phyloP scores from a whole-genome alignment of 37 sponge, comb jelly and placozoan genomes.

The Cliona cf. orientalis region DNA sequence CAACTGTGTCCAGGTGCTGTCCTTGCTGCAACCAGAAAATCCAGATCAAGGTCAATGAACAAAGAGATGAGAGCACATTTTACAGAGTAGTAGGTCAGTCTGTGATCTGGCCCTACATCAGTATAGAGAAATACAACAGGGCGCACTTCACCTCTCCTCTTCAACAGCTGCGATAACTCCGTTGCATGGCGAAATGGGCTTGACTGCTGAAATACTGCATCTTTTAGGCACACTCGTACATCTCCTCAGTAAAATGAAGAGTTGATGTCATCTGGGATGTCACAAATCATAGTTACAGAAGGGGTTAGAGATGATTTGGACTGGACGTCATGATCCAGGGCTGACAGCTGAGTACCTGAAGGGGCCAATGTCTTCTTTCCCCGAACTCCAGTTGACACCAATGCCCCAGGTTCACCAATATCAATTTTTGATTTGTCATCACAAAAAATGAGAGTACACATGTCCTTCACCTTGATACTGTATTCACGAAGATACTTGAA shows the following conservation, averaged over 20 bases:
- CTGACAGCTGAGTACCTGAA: too few species aligned
- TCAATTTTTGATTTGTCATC: background rate
- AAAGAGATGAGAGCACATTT: conserved; percentile 27
- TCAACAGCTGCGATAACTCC: conserved; percentile 16
- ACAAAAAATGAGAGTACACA: background rate
- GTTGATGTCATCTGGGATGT: background rate
- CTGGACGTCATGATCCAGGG: too few species aligned
- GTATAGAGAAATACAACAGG: conserved; percentile 45
- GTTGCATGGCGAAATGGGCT: conserved; percentile 47
- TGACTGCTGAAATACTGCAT: conserved; percentile 42
- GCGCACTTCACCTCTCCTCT: background rate
- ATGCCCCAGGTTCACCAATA: background rate
- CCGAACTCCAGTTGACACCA: background rate
- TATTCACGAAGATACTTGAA: background rate
- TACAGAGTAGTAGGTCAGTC: conserved; percentile 40
- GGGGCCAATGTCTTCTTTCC: background rate
- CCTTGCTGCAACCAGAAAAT: conserved; percentile 35
- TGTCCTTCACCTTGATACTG: background rate
- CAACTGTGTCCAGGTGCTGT: conserved; percentile 36
- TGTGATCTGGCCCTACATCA: conserved; percentile 61
- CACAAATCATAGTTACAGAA: too few species aligned
- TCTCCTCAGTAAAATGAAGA: conserved; percentile 35
- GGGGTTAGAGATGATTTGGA: too few species aligned
- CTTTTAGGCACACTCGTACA: conserved; percentile 37
- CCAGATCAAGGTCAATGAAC: conserved; percentile 48